Base-by-base conservation (phyloP, 2,888 invertebrate species). In the Ethmia dodecea region DNA sequence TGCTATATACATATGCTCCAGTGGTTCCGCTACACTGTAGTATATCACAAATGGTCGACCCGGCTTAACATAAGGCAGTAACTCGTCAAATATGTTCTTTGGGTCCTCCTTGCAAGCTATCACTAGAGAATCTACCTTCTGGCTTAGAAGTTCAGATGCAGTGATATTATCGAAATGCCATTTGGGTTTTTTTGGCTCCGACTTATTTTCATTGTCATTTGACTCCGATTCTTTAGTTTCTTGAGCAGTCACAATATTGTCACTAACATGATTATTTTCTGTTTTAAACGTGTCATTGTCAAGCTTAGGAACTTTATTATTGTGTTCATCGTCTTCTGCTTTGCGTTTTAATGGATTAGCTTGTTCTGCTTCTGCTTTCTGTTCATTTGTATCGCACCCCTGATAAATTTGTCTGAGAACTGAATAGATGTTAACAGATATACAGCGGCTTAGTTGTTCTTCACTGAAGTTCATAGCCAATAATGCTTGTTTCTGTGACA, bases 41-140 rank as follows among this genome's bases (percentile, higher is more conserved):
- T 93, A 98, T 16, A 98, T 89, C 0, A 95, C 95, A 64, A 98
- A 90, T 9, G 95, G 94, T 48, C 96, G 86, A 0, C 96, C 95
- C 2, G 91, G 90, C 46, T 92, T 92, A 0, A 98, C 75, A 76
- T 93, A 94, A n/a, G 89, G 88, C 15, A 94, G 57, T 13, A 98
- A 77, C 31, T 91, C 90, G 50, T 91, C 89, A 13, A 95, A 88
- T 44, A 98, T 91, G 52, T 91, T 93, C 5, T 90, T 76, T 0
- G 98, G 97, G 77, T 98, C 94, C 67, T 96, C 96, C 69, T 93
- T 95, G 36, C 93, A 90, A 1, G 92, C 91, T 43, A 98, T 89
- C 1, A 93, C 87, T 33, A 96, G 78, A 4, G 93, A 91, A 73
- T 95, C 93, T 43, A 93, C 90, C 77, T 92, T 91, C 0, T 72